Conservation (phyloP, 2,888 invertebrate species). For the Scaeva pyrastri region DNA sequence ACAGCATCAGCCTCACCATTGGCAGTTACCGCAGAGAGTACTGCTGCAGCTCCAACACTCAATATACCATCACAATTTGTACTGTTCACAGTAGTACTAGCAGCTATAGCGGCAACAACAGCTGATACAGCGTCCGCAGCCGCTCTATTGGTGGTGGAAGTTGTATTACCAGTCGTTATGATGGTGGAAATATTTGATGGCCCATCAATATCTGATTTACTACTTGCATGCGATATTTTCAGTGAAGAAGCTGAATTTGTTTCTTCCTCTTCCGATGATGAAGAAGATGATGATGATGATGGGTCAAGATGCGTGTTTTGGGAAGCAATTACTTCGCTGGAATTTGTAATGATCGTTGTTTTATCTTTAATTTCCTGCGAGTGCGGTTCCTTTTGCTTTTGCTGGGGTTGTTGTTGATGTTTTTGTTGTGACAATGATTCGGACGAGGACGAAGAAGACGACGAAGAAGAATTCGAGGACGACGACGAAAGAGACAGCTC, state of each 20-base stretch:
- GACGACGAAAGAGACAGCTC: constrained; percentile 81
- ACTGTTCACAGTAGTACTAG: constrained; percentile 74
- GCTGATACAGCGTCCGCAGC: constrained; percentile 78
- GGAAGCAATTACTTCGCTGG: constrained; percentile 51
- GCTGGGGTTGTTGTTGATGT: constrained; percentile 54
- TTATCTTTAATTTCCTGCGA: constrained; percentile 55
- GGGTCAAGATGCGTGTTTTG: constrained; percentile 59
- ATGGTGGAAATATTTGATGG: constrained; percentile 62
- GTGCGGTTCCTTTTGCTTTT: constrained; percentile 48
- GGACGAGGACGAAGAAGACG: constrained; percentile 77
- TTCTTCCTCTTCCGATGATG: constrained; percentile 77
- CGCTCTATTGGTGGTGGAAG: constrained; percentile 64
- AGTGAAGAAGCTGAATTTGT: constrained; percentile 40
- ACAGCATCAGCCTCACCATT: constrained; percentile 70
- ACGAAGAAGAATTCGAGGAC: constrained; percentile 74
- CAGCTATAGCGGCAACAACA: constrained; percentile 78
- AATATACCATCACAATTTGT: constrained; percentile 71
- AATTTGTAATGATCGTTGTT: constrained; percentile 69
- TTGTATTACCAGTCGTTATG: constrained; percentile 61
- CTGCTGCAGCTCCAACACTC: constrained; percentile 47
- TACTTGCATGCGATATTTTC: constrained; percentile 58
- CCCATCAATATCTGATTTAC: constrained; percentile 61
- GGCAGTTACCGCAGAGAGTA: constrained; percentile 56
- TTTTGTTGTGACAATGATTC: constrained; percentile 72
- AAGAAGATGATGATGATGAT: constrained; percentile 78